Evolutionary conservation across 1,140 invertebrate genomes (phyloP), one percentile per base, ranked within the genome.

Genomic region (Melitaea cinxia): DNA sequence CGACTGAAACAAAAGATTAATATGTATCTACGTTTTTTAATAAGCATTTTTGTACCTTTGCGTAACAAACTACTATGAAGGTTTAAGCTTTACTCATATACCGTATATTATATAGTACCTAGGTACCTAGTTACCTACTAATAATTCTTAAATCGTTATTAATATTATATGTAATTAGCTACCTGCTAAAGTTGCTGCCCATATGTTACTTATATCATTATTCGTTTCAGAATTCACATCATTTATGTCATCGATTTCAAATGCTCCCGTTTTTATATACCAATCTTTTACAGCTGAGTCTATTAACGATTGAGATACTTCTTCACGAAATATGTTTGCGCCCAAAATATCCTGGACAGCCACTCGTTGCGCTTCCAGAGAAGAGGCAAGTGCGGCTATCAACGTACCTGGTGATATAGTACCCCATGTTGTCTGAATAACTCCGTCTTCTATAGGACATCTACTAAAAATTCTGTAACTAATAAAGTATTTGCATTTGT

Each of bases 111-210:
- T n/a, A n/a, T n/a, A n/a, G n/a, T n/a, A n/a, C n/a, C n/a, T n/a
- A n/a, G n/a, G n/a, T n/a, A n/a, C n/a, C n/a, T n/a, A n/a, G n/a
- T n/a, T n/a, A n/a, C n/a, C n/a, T n/a, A n/a, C n/a, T n/a, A n/a
- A n/a, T n/a, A n/a, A n/a, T n/a, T n/a, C n/a, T n/a, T n/a, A n/a
- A n/a, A n/a, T n/a, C n/a, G n/a, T n/a, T n/a, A n/a, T n/a, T n/a
- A n/a, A n/a, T n/a, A n/a, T n/a, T n/a, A n/a, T n/a, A n/a, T n/a
- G n/a, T n/a, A n/a, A n/a, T n/a, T n/a, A n/a, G n/a, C 37, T 84
- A 93, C 93, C 93, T 73, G 92, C 93, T 23, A 94, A 70, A 12
- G 94, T 94, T n/a, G 93, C 89, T 23, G 92, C 88, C 92, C 93
- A 94, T 39, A 92, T 67, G 69, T 93, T 94, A 60, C 91, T 81